A percentile compares a stretch with the other conserved stretches of the same genome.
Evolutionary conservation across 2,797 vertebrate species (phyloP).

Genomic region (Takifugu ocellatus): DNA sequence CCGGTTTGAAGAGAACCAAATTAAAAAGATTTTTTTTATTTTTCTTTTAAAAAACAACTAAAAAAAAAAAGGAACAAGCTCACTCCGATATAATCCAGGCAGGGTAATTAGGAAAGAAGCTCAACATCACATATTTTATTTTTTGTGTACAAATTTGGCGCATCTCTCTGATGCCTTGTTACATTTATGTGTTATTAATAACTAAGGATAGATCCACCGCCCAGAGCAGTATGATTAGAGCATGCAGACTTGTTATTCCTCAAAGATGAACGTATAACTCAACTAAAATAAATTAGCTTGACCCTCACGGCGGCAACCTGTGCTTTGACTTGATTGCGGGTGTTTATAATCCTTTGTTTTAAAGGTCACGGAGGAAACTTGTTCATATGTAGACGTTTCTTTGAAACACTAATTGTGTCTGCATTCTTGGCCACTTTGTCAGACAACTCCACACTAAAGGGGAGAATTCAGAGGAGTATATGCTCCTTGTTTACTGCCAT

Average conservation of each 20-base stretch:
- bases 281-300: conserved; percentile 54
- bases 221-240: conserved; percentile 44
- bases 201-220: conserved; percentile 43
- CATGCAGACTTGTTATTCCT: conserved; percentile 50
- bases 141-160: conserved; percentile 31
- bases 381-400: conserved; percentile 58
- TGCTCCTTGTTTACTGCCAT: conserved; percentile 69
- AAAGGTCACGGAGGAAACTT: conserved; percentile 59
- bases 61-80: conserved; percentile 1
- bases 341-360: conserved; percentile 61
- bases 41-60: background rate
- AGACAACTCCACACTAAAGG: conserved; percentile 48
- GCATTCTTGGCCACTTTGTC: conserved; percentile 65
- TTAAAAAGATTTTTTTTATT: conserved; percentile 14
- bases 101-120: conserved; percentile 44
- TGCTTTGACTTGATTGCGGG: conserved; percentile 26
- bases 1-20: conserved; percentile 46
- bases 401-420: conserved; percentile 63
- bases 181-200: conserved; percentile 45
- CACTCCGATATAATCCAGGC: conserved; percentile 28
- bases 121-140: conserved; percentile 37
- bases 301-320: conserved; percentile 32
- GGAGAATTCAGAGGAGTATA: conserved; percentile 42
- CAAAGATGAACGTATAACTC: conserved; percentile 47
- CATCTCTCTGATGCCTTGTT: conserved; percentile 20